Evolutionary conservation across 2,888 invertebrate species (phyloP), one percentile per base, ranked within the genome.

Genomic region (Macaria notata): DNA sequence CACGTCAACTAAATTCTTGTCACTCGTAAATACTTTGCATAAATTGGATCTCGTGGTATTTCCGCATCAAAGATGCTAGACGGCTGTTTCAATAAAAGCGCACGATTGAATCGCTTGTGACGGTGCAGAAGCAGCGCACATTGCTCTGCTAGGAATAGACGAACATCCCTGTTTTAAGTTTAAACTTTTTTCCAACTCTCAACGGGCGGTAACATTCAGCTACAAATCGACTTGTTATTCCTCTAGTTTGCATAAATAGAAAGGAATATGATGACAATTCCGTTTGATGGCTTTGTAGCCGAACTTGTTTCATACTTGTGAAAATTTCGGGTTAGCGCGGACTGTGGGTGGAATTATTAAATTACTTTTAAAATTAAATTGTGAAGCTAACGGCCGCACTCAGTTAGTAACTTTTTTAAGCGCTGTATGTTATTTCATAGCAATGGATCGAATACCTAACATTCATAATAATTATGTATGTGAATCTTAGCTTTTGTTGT

Each of bases 21-120:
- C 86, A 85, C 79, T 81, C 82, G 85, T 84, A 86, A 87, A 88
- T 85, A 85, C 86, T 88, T 87, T 86, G 84, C 88, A 87, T 86
- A 86, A 83, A 87, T 86, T 84, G 84, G 82, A 86, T 84, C 73
- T 81, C 71, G 76, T 76, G 78, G 80, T 81, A 86, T 84, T 81
- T 79, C 81, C 79, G 78, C 86, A 83, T 85, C 86, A 88, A 87
- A 87, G 87, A 84, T 78, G 79, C 77, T 65, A 79, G 81, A 83
- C 80, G 81, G 80, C 76, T 76, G 82, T 76, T 81, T 79, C 85
- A 86, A 88, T 87, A 86, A 86, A 82, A 83, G 79, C 76, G 79
- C 72, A 81, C 82, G 83, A 83, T 87, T 86, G 83, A 79, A 85
- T 78, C 78, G 85, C 84, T 83, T 86, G 86, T 87, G 85, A 85